Percentiles rank a stretch among this genome's conserved stretches.
These are phyloP conservation scores for Anolis carolinensis DNA, from an alignment of 2,113 vertebrate genomes.

Conservation along the genomic window DNA sequence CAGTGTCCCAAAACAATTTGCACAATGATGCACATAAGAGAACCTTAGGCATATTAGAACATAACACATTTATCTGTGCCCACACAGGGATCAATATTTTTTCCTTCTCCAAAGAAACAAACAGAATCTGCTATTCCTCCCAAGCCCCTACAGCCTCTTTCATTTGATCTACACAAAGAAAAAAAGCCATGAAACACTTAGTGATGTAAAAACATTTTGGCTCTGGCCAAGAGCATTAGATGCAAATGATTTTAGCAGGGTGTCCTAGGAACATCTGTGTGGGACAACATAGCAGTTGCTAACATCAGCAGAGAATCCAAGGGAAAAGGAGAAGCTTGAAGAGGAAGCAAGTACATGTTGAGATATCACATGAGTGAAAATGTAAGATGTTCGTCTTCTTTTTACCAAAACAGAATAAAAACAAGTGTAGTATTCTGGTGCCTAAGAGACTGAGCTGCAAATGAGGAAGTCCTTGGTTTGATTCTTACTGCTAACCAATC, in stretches of 20 bases:
- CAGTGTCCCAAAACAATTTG: neutral
- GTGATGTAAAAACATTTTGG: neutral
- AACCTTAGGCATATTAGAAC: conserved; percentile 84
- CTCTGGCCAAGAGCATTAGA: neutral
- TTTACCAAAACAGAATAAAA: neutral
- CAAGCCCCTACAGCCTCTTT: neutral
- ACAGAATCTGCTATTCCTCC: neutral
- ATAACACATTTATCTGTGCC: conserved; percentile 71
- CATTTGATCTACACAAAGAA: neutral
- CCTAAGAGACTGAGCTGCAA: neutral
- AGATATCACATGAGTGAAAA: neutral
- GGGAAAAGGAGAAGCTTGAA: neutral
- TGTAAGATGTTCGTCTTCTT: neutral
- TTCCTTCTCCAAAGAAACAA: neutral
- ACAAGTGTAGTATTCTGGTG: neutral
- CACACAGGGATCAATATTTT: neutral
- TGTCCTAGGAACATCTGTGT: neutral
- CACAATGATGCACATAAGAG: conserved; percentile 42
- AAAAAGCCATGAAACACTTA: neutral
- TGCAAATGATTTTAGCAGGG: neutral
- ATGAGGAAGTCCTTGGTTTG: neutral
- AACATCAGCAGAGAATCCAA: neutral
- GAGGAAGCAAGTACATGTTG: neutral
- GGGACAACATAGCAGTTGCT: neutral
- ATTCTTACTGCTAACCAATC: neutral